Conservation (phyloP, 2,797 vertebrate species). For the Alectoris magna region DNA sequence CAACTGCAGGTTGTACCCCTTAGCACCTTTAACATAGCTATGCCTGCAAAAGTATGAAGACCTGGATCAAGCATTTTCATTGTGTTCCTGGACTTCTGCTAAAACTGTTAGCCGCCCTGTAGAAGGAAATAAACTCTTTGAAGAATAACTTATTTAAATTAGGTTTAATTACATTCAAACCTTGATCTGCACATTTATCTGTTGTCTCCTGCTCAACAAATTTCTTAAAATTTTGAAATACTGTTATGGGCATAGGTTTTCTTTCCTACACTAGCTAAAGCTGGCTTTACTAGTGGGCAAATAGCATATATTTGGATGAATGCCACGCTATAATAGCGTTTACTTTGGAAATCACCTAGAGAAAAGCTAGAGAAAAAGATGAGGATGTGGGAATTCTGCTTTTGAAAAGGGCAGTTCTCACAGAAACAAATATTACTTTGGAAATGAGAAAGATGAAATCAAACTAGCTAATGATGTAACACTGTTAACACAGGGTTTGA, state of each 20-base stretch:
- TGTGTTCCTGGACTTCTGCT: not conserved
- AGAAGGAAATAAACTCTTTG: not conserved
- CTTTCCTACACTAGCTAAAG: slow-evolving; percentile 40
- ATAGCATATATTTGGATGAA: slow-evolving; percentile 67
- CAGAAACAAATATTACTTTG: slow-evolving; percentile 57
- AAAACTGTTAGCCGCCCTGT: not conserved
- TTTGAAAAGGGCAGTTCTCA: slow-evolving; percentile 68
- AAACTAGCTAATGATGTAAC: slow-evolving; percentile 58
- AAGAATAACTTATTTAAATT: slow-evolving; percentile 2
- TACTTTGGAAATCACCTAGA: slow-evolving; percentile 73
- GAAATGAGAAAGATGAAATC: slow-evolving; percentile 55
- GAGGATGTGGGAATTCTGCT: slow-evolving; percentile 71
- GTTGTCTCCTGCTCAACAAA: not conserved
- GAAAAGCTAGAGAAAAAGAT: slow-evolving; percentile 15
- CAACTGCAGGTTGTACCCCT: not conserved
- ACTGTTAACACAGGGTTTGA: slow-evolving; percentile 48
- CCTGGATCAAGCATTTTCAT: not conserved
- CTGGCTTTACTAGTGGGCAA: slow-evolving; percentile 67
- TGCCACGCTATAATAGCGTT: slow-evolving; percentile 69
- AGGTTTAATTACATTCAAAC: not conserved
- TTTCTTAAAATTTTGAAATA: not conserved
- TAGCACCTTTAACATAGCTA: not conserved
- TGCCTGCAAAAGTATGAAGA: slow-evolving; percentile 7
- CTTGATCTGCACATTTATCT: not conserved
- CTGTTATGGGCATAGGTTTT: not conserved